phyloP scores from a whole-genome alignment of 2,888 invertebrate genomes.

The Xanthia icteritia region DNA sequence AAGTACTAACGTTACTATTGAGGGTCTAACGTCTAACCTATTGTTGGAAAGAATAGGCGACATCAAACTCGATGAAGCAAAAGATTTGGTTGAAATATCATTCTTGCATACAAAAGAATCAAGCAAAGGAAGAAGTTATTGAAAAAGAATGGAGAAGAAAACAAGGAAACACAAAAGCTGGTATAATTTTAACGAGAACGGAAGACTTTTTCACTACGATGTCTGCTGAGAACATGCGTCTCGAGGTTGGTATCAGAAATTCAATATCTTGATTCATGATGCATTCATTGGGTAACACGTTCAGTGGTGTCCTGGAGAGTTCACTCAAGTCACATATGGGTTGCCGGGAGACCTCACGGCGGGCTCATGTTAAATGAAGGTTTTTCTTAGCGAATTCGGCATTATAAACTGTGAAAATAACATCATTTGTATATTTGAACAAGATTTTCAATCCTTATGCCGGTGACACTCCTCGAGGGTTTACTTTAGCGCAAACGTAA shows the following conservation, averaged over 20 bases:
- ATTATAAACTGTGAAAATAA: too few relatives aligned
- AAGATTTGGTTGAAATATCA: not conserved
- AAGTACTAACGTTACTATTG: slow-evolving; percentile 9
- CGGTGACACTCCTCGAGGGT: too few relatives aligned
- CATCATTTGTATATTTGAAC: too few relatives aligned
- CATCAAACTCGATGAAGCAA: not conserved
- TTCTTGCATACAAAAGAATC: not conserved
- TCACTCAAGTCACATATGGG: too few relatives aligned
- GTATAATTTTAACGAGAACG: not conserved
- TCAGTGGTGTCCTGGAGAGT: too few relatives aligned
- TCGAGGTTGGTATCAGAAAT: not conserved
- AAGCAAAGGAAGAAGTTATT: not conserved
- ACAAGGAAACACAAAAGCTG: not conserved
- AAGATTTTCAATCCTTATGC: too few relatives aligned
- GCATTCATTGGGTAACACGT: too few relatives aligned
- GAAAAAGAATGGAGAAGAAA: not conserved
- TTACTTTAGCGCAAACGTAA: too few relatives aligned
- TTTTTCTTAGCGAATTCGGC: too few relatives aligned
- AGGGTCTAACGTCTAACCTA: not conserved
- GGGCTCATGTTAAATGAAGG: too few relatives aligned
- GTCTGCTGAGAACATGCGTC: not conserved
- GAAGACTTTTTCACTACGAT: not conserved
- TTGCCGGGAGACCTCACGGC: too few relatives aligned
- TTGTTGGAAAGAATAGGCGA: not conserved
- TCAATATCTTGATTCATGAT: not conserved